These are phyloP conservation scores for Ylistrum balloti DNA, from an alignment of 1,140 invertebrate genomes.

Conservation along the genomic window DNA sequence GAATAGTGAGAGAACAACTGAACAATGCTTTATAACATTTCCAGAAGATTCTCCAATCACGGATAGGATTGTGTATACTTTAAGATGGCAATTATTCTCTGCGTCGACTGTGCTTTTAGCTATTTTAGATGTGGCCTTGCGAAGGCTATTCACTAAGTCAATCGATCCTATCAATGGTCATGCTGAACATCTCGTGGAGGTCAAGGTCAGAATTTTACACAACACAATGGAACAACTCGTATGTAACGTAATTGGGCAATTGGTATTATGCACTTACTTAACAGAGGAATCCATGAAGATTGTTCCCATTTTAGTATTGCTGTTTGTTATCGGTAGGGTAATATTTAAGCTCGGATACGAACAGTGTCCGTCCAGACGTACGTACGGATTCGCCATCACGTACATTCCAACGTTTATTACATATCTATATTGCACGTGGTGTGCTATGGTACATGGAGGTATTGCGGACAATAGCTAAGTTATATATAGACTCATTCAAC, in stretches of 20 bases:
- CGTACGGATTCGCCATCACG: conserved; percentile 48
- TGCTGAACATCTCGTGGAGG: conserved; percentile 44
- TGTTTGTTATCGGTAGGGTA: conserved; percentile 47
- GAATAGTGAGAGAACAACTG: not conserved
- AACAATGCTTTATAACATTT: not conserved
- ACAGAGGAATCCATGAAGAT: not conserved
- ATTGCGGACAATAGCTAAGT: too few species aligned
- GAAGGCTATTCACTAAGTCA: conserved; percentile 26
- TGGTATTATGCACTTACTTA: conserved; percentile 50
- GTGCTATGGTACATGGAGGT: too few species aligned
- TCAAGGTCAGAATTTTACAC: conserved; percentile 46
- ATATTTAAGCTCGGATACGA: conserved; percentile 50
- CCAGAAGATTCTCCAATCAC: not conserved
- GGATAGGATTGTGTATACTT: conserved; percentile 30
- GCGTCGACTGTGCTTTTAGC: not conserved
- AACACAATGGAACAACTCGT: conserved; percentile 55
- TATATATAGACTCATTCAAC: too few species aligned
- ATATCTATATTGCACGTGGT: conserved; percentile 48
- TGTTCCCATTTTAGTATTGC: conserved; percentile 42
- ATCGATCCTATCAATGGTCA: conserved; percentile 47
- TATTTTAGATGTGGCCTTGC: not conserved
- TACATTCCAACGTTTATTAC: not conserved
- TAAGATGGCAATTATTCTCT: conserved; percentile 46
- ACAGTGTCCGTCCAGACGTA: conserved; percentile 22
- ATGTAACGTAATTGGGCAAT: not conserved